Base-by-base conservation (phyloP, 2,797 vertebrate species). In the Rhyacichthys aspro region DNA sequence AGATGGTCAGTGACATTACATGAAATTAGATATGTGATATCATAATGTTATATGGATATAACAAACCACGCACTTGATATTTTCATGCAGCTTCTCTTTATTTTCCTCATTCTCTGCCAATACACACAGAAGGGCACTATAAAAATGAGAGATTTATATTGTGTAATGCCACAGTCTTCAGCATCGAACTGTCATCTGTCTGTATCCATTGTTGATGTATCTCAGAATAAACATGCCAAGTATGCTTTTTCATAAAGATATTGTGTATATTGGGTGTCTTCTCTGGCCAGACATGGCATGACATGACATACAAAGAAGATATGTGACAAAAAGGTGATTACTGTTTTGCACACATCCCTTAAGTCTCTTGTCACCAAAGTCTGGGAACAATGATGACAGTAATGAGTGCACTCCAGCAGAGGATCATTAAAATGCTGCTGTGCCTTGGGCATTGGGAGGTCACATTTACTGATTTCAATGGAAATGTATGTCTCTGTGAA, bases 391-490 rank as follows among this genome's bases (percentile, higher is more conserved):
- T 55, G 57, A 44, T 55, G 73, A 41, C 28, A 62, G 63, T 63
- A 76, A 66, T 62, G 72, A 79, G 70, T 62, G 55, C 72, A 76
- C 68, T 83, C 74, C 70, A 75, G 70, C 78, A 68, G 77, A 59
- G 74, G 62, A 75, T 89, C 79, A 81, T 84, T 86, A 86, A 76
- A 84, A 78, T 61, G 52, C 72, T 55, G 64, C 33, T 74, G 36
- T 54, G 77, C 86, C 80, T 72, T 44, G 33, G 84, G 89, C 76
- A 16, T 8, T 58, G 61, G 67, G 67, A 77, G 50, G 70, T 59
- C 72, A 70, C 48, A 44, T 76, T 78, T 67, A 64, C 72, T 74
- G 59, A 78, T 85, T 87, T 83, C 55, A 76, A 76, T 55, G 74
- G 75, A 43, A 44, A 43, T 56, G 43, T 75, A 57, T 74, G 65